phyloP scores from a whole-genome alignment of 2,797 vertebrate species.

The Prunella strophiata region DNA sequence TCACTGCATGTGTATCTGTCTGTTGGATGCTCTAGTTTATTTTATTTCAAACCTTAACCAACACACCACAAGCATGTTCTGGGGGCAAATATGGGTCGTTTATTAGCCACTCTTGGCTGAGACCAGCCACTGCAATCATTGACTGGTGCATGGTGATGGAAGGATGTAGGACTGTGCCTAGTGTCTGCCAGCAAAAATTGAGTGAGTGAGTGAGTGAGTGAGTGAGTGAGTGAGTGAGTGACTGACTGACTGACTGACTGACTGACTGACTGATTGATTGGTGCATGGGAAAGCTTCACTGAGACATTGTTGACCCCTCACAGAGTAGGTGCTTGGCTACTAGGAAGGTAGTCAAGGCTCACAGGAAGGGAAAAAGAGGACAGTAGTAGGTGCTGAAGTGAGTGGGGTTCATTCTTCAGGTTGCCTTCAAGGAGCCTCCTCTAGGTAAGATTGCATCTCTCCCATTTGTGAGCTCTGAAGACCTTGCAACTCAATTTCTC shows the following conservation, averaged over 20 bases:
- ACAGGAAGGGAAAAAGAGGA: not conserved
- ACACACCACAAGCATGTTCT: not conserved
- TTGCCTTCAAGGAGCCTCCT: not conserved
- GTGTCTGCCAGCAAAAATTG: not conserved
- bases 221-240: not conserved
- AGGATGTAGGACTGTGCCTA: not conserved
- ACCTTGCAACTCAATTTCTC: not conserved
- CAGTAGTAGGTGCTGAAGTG: not conserved
- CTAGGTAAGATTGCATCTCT: not conserved
- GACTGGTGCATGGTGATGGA: not conserved
- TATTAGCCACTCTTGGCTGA: not conserved
- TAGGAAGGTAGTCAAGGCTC: not conserved
- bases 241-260: not conserved
- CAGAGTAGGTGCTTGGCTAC: not conserved
- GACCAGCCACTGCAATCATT: not conserved
- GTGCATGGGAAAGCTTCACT: not conserved
- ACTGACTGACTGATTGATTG: not conserved
- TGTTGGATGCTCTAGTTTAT: not conserved
- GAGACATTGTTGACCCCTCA: not conserved
- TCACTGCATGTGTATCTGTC: not conserved
- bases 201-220: not conserved
- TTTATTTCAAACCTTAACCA: not conserved
- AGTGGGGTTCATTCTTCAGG: not conserved
- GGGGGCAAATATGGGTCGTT: not conserved
- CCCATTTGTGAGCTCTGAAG: not conserved